Conservation (phyloP, 1,140 invertebrate species). For the Brachionus manjavacas region DNA sequence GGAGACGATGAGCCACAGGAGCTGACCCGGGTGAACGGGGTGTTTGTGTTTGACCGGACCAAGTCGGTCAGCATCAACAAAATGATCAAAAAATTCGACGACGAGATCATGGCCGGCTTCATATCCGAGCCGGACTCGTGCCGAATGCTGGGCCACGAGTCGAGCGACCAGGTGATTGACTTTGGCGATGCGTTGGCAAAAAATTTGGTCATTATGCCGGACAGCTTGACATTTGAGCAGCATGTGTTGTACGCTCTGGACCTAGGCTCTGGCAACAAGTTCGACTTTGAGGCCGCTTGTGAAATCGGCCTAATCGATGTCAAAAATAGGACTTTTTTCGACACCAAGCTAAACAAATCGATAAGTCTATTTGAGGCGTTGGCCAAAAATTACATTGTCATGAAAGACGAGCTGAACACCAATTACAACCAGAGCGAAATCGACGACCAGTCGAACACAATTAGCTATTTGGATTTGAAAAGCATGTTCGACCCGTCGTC, state of each 20-base stretch:
- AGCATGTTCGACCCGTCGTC: conserved; percentile 23
- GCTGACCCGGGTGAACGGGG: neutral
- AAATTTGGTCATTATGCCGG: conserved; percentile 26
- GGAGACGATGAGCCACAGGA: neutral
- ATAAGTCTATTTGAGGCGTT: conserved; percentile 34
- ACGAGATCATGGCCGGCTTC: conserved; percentile 21
- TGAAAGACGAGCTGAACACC: conserved; percentile 26
- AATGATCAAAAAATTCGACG: conserved; percentile 14
- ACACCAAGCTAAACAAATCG: neutral
- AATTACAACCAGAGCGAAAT: conserved; percentile 22
- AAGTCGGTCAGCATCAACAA: conserved; percentile 29
- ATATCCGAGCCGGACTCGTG: neutral
- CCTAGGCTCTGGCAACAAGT: neutral
- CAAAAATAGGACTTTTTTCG: neutral
- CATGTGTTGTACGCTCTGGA: conserved; percentile 8
- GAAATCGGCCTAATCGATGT: conserved; percentile 26
- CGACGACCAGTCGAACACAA: neutral
- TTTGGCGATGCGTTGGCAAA: conserved; percentile 8
- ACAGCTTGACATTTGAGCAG: conserved; percentile 2
- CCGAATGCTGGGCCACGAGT: neutral
- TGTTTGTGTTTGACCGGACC: neutral
- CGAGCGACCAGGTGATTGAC: neutral
- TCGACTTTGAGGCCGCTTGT: conserved; percentile 35
- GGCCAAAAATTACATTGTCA: conserved; percentile 36
- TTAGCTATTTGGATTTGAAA: conserved; percentile 3